Evolutionary conservation across 1,140 invertebrate species (phyloP), one percentile per base, ranked within the genome.

Genomic region (Amphibalanus amphitrite): DNA sequence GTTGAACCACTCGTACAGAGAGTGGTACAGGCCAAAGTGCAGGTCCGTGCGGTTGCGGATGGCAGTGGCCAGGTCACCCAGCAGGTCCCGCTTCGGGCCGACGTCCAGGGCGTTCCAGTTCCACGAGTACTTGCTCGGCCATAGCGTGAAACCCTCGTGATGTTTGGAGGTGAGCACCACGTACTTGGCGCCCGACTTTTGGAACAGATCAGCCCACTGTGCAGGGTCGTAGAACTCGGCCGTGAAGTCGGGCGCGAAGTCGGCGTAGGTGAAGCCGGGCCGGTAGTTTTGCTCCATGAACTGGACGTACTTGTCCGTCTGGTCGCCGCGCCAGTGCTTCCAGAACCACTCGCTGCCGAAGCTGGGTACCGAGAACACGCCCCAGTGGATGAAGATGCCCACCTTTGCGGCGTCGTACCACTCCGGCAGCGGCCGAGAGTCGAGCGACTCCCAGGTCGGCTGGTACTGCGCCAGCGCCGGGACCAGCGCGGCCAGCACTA

Each of bases 151-250:
- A 20, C 83, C 84, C 75, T 84, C 84, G 74, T 96, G 92, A 83
- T 97, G 94, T 82, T 97, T 97, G 76, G 88, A 92, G 3, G 93
- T 96, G 1, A 97, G 77, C 1, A 97, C 90, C 13, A 96, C 84
- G 78, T 96, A 79, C 73, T 77, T 90, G 67, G 91, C 91, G 71
- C 91, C 90, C 70, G 90, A 85, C 75, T 85, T 84, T 72, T 83
- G 76, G 76, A 94, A 90, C 23, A 93, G 78, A 72, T 87, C 79
- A 23, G 88, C 89, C 90, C 90, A 93, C 74, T 86, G 77, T 1
- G 85, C 81, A 1, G 91, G 85, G 79, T 93, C 85, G 77, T 89
- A 93, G 76, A 92, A 90, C 81, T 93, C 88, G 4, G 88, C 88
- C 28, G 85, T 91, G 74, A 93, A 92, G 71, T 89, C 84, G 68